A percentile compares a stretch with the other conserved stretches of the same genome.
These are phyloP conservation scores for Dicyrtomina minuta DNA, from an alignment of 2,888 invertebrate genomes.

Conservation along the genomic window DNA sequence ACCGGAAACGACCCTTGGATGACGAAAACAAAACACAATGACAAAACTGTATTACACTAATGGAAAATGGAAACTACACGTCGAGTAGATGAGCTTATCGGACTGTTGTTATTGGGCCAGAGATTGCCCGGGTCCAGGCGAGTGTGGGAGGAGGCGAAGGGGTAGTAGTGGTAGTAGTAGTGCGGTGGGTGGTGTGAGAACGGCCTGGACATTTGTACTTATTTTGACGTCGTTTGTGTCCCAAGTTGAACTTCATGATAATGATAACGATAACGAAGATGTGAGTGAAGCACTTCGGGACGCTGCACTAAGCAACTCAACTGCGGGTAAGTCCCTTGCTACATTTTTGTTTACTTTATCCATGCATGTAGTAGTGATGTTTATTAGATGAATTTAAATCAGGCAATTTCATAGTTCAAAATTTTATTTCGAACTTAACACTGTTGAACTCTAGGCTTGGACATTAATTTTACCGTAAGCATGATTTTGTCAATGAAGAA, in stretches of 20 bases:
- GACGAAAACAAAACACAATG: too few species aligned
- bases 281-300: conserved; percentile 27
- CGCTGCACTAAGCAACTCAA: conserved; percentile 38
- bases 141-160: conserved; percentile 18
- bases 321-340: conserved; percentile 43
- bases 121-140: too few species aligned
- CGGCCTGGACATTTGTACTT: conserved; percentile 43
- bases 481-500: too few species aligned
- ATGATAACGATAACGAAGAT: conserved; percentile 29
- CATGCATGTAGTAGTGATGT: too few species aligned
- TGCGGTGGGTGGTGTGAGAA: background rate
- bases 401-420: too few species aligned
- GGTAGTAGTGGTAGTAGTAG: too few species aligned
- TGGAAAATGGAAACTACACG: background rate
- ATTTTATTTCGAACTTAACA: too few species aligned
- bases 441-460: too few species aligned
- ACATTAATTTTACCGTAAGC: too few species aligned
- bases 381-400: too few species aligned
- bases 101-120: background rate
- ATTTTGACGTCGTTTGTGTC: conserved; percentile 48
- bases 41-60: background rate
- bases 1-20: too few species aligned
- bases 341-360: conserved; percentile 3
- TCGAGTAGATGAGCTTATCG: conserved; percentile 24
- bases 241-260: conserved; percentile 42